Conservation (phyloP, 2,888 invertebrate species). For the Conomelus anceps region DNA sequence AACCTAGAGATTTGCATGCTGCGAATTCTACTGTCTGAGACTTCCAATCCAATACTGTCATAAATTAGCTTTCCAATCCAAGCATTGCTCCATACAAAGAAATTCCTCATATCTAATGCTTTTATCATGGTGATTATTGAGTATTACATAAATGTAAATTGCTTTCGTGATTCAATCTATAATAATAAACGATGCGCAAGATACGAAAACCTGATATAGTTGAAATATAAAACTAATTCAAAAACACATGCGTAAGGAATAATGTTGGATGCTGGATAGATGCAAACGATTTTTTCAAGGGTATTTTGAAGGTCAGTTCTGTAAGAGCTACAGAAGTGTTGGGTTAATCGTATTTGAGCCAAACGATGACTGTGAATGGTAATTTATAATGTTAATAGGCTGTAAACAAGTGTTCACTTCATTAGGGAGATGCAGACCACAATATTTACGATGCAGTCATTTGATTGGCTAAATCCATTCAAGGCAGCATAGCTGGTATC, state of each 20-base stretch:
- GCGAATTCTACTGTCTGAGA: too few species aligned
- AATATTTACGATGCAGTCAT: neutral
- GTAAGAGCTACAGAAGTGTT: neutral
- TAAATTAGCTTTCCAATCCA: neutral
- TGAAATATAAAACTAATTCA: neutral
- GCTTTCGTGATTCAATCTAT: neutral
- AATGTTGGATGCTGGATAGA: neutral
- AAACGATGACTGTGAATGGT: neutral
- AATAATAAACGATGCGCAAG: neutral
- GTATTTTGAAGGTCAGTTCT: neutral
- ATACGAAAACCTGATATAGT: neutral
- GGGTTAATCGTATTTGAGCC: neutral
- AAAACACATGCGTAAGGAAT: neutral
- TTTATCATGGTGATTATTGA: neutral
- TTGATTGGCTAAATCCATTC: neutral
- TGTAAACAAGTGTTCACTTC: neutral
- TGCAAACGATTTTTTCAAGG: neutral
- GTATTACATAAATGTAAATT: neutral
- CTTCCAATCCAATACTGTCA: too few species aligned
- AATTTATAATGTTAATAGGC: neutral
- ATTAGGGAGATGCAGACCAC: neutral
- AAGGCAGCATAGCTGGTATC: too few species aligned
- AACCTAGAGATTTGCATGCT: too few species aligned
- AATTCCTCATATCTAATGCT: neutral
- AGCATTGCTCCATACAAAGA: neutral